Evolutionary conservation across 1,140 invertebrate genomes (phyloP).

Genomic region (Wasmannia auropunctata): DNA sequence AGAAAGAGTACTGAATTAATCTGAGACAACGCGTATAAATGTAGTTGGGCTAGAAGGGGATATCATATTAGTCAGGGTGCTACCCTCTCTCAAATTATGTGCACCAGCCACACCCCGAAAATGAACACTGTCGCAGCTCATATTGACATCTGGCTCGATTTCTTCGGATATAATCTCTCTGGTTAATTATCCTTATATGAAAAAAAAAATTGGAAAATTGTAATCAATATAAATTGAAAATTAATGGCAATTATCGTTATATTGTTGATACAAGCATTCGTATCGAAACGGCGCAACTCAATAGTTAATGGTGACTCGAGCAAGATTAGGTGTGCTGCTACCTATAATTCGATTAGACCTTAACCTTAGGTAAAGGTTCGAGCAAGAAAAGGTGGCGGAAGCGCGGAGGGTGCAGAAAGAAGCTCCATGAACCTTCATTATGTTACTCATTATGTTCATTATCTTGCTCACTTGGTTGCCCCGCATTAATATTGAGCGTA

Average conservation of each 20-base stretch:
- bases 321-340: constrained; percentile 74
- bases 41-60: constrained; percentile 63
- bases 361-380: constrained; percentile 73
- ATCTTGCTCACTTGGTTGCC: constrained; percentile 76
- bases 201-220: neutral
- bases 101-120: constrained; percentile 73
- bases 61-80: constrained; percentile 54
- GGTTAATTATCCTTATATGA: neutral
- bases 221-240: neutral
- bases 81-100: constrained; percentile 76
- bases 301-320: constrained; percentile 55
- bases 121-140: constrained; percentile 69
- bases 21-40: constrained; percentile 80
- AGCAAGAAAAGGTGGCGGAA: constrained; percentile 73
- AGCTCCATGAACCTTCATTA: constrained; percentile 84
- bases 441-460: constrained; percentile 70
- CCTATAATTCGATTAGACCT: constrained; percentile 84
- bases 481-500: constrained; percentile 81
- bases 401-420: constrained; percentile 70
- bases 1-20: constrained; percentile 83
- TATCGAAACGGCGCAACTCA: constrained; percentile 28
- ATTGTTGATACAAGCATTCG: neutral
- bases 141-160: constrained; percentile 77
- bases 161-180: neutral
- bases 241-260: neutral